A percentile compares a stretch with the other conserved stretches of the same genome.
These are phyloP conservation scores for Tapirus terrestris DNA, from an alignment of 2,113 vertebrate genomes.

Conservation along the genomic window DNA sequence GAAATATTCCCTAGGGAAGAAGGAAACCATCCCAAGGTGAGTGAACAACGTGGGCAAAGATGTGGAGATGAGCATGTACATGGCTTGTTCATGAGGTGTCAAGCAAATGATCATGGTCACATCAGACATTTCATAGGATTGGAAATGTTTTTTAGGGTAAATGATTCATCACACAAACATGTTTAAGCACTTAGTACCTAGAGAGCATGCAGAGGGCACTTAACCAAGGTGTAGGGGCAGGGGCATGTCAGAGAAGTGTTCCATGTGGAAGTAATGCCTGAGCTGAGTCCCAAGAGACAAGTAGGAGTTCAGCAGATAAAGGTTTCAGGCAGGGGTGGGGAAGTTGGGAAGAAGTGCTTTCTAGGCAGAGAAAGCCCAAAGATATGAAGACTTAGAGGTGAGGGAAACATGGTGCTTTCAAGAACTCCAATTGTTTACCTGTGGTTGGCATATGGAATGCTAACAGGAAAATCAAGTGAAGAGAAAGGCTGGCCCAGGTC, in stretches of 20 bases:
- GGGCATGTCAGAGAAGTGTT: not conserved
- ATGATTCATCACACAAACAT: not conserved
- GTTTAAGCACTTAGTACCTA: not conserved
- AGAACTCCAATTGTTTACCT: not conserved
- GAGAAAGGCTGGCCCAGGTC: not conserved
- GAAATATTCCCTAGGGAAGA: not conserved
- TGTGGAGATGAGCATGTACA: not conserved
- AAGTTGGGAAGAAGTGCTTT: not conserved
- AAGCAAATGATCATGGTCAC: not conserved
- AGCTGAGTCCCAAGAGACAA: not conserved
- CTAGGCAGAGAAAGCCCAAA: not conserved
- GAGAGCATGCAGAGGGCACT: not conserved
- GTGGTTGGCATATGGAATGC: not conserved
- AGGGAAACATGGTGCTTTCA: not conserved
- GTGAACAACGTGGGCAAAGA: not conserved
- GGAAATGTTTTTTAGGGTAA: constrained; percentile 9
- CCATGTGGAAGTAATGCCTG: not conserved
- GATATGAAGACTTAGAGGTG: not conserved
- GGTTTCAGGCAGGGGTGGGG: not conserved
- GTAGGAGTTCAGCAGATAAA: not conserved
- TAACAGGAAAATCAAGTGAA: not conserved
- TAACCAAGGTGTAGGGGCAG: not conserved
- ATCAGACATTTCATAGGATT: not conserved
- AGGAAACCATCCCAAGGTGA: not conserved
- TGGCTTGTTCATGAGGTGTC: not conserved